Conservation (phyloP, 1,140 invertebrate species). For the Papilio machaon region DNA sequence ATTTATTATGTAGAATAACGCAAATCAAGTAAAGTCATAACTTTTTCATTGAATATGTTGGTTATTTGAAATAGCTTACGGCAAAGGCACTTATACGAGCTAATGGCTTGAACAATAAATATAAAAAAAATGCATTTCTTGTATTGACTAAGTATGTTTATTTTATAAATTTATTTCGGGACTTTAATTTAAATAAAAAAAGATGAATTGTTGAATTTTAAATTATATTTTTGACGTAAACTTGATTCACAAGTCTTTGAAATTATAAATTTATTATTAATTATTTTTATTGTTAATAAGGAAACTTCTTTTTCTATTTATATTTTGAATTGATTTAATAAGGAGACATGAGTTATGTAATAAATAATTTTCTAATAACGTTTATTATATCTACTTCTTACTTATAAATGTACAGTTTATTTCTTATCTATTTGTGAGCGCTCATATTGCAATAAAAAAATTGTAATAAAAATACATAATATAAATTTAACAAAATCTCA, state of each 20-base stretch:
- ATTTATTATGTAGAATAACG: too few relatives aligned
- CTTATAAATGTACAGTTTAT: constrained; percentile 19
- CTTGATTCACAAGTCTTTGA: too few relatives aligned
- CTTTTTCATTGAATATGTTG: neutral
- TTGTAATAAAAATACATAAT: neutral
- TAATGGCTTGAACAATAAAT: neutral
- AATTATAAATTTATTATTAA: too few relatives aligned
- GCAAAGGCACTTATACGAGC: neutral
- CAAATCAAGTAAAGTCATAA: too few relatives aligned
- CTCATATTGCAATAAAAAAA: constrained; percentile 12
- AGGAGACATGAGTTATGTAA: neutral
- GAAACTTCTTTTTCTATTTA: too few relatives aligned
- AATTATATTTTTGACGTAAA: neutral
- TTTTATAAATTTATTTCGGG: neutral
- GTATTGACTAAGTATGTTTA: neutral
- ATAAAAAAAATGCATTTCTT: neutral
- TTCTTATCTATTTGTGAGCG: constrained; percentile 26
- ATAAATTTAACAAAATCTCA: neutral
- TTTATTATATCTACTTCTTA: neutral
- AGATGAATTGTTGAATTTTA: neutral
- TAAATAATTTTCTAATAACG: neutral
- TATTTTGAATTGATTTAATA: neutral
- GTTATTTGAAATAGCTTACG: neutral
- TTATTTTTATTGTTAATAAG: too few relatives aligned
- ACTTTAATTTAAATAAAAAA: neutral